Base-by-base conservation (phyloP, 2,888 invertebrate genomes). In the Epinotia ramella region DNA sequence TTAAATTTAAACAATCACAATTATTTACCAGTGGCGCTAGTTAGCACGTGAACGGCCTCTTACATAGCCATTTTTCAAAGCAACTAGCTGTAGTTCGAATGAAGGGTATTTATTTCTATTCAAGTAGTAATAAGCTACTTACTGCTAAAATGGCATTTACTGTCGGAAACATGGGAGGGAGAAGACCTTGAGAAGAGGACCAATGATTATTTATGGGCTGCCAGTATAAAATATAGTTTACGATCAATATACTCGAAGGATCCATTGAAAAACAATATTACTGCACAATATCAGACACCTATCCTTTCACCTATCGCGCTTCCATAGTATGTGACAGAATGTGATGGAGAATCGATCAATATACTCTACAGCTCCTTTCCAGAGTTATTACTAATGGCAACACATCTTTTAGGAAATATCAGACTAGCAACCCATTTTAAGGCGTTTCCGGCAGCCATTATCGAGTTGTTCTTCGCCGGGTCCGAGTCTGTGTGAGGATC, bases 381-480 rank as follows among this genome's bases (percentile, higher is more conserved):
- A 1, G 6, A 16, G 13, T 74, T 64, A 64, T 74, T 49, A 13
- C 13, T 24, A 1, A 46, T 72, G 72, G 76, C 46, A 76, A 72
- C 57, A 56, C 18, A 7, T 28, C 6, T 18, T 24, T n/a, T 33
- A n/a, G 11, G 18, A n/a, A 66, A 33, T 6, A 53, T 53, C 53
- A 49, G 49, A 33, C 60, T 57, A 66, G 72, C 67, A 67, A 76
- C 72, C 66, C 76, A 46, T 18, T 67, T 53, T 44, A 56, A 66
- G 68, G 71, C 68, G 73, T 73, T 79, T 78, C 80, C 81, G 85
- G 85, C 86, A 72, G 90, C 94, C 95, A 95, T 95, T 95, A 94
- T 92, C 93, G 95, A 95, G 95, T 95, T 95, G 95, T 95, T 95
- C 95, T 95, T 95, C 95, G 94, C 95, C 95, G 94, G 94, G 94